Evolutionary conservation across 1,140 invertebrate genomes (phyloP), one percentile per base, ranked within the genome.

Genomic region (Sarcophaga bullata): DNA sequence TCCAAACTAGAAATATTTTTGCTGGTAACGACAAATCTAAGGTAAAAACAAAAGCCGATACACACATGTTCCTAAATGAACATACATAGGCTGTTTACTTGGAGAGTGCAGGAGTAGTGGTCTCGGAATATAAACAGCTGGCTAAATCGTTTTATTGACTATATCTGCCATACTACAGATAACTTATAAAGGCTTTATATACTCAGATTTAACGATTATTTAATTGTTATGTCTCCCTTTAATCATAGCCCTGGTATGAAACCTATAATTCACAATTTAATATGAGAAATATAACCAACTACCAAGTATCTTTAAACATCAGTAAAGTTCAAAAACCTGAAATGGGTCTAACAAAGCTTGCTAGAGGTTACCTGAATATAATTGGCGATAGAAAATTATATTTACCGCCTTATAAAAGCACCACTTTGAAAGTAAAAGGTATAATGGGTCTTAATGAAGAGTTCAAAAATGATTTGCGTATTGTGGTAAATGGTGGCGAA

Each of bases 171-270:
- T 37, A 37, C 25, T 37, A 37, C 1, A 37, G 25, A 37, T 37
- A 37, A 37, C 25, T 37, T 37, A 4, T 37, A 37, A 37, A 37
- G 25, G 25, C 25, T 37, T 37, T 37, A 37, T 37, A 37, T 2
- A 37, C 25, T 37, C 25, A 2, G 25, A 37, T 37, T 37, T 37
- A 2, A 37, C 1, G 25, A 2, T 37, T 37, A 2, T 37, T 37
- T 37, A 37, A 37, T 37, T 37, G 25, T 37, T 37, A 37, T 47
- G 50, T 73, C 47, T 73, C 11, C 46, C 73, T 78, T 25, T 78
- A n/a, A 3, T 82, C n/a, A n/a, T 75, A 89, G 88, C 88, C 88
- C 15, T 89, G 88, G 88, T 89, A 89, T 78, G 88, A 89, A 75
- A 50, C 62, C 0, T 89, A 83, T 15, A 83, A 82, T 0, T 19